These are phyloP conservation scores for Tuberolachnus salignus DNA, from an alignment of 2,888 invertebrate species.

Conservation along the genomic window DNA sequence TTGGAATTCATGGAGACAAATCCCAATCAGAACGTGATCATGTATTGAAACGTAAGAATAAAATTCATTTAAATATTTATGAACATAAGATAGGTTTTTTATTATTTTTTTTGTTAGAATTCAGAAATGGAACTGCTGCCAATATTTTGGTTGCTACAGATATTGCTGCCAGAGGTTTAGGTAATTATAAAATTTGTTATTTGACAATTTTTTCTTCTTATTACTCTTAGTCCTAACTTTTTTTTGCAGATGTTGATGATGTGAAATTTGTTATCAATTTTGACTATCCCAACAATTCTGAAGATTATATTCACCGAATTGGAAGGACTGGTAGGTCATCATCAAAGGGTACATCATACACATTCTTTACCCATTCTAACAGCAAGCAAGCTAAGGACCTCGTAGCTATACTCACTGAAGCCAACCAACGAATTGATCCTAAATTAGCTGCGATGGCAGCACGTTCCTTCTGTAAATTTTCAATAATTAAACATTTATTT, in stretches of 20 bases:
- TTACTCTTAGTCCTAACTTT: neutral
- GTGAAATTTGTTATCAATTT: slow-evolving; percentile 78
- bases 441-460: slow-evolving; percentile 67
- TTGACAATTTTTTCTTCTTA: no score
- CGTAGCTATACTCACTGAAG: slow-evolving; percentile 71
- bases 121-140: slow-evolving; percentile 80
- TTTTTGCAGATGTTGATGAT: slow-evolving; percentile 72
- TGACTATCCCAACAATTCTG: slow-evolving; percentile 74
- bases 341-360: slow-evolving; percentile 73
- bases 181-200: slow-evolving; percentile 68
- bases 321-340: slow-evolving; percentile 73
- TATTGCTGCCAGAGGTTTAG: slow-evolving; percentile 91
- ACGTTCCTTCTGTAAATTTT: slow-evolving; percentile 26
- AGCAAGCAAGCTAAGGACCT: slow-evolving; percentile 71
- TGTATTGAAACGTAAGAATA: slow-evolving; percentile 74
- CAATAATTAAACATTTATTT: no score
- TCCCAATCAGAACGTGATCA: slow-evolving; percentile 93
- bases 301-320: slow-evolving; percentile 77
- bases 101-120: slow-evolving; percentile 67
- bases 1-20: slow-evolving; percentile 94
- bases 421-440: slow-evolving; percentile 72
- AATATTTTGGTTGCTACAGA: slow-evolving; percentile 93
- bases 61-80: neutral
- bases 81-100: slow-evolving; percentile 27
- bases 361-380: slow-evolving; percentile 74